phyloP scores from a whole-genome alignment of 2,888 invertebrate genomes.

The Thera britannica region DNA sequence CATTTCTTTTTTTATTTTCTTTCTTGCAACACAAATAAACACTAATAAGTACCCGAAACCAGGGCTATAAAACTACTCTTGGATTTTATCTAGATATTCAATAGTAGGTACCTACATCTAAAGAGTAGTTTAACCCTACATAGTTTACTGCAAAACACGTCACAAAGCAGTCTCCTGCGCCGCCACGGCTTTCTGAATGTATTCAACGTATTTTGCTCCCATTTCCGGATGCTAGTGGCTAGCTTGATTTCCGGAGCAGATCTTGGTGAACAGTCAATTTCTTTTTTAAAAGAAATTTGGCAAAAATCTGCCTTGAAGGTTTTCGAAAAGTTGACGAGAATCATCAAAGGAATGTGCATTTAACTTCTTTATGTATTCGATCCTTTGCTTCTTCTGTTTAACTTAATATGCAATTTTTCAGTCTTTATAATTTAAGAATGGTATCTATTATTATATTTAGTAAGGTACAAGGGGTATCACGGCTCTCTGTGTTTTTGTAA shows the following conservation, averaged over 20 bases:
- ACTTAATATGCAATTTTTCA: constrained; percentile 73
- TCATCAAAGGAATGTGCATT: constrained; percentile 59
- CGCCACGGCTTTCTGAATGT: not conserved
- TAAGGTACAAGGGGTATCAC: not conserved
- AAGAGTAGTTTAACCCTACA: constrained; percentile 1
- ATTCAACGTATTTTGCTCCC: too few species aligned
- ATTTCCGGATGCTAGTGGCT: too few species aligned
- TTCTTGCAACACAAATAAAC: constrained; percentile 55
- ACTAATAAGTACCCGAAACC: constrained; percentile 57
- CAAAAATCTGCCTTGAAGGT: not conserved
- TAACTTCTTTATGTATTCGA: constrained; percentile 37
- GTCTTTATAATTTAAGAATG: constrained; percentile 74
- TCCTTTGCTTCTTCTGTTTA: constrained; percentile 49
- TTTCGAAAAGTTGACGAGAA: constrained; percentile 1
- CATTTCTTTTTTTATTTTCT: constrained; percentile 48
- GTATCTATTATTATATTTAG: constrained; percentile 26
- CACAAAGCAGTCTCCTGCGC: not conserved
- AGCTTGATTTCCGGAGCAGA: not conserved
- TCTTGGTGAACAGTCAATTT: not conserved
- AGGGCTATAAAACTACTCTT: constrained; percentile 26
- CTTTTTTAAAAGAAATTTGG: not conserved
- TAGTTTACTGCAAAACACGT: not conserved
- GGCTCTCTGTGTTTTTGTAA: not conserved
- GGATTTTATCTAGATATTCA: constrained; percentile 4
- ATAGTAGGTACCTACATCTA: not conserved